Evolutionary conservation across 2,113 vertebrate species (phyloP).

Genomic region (Lophochroa leadbeateri): DNA sequence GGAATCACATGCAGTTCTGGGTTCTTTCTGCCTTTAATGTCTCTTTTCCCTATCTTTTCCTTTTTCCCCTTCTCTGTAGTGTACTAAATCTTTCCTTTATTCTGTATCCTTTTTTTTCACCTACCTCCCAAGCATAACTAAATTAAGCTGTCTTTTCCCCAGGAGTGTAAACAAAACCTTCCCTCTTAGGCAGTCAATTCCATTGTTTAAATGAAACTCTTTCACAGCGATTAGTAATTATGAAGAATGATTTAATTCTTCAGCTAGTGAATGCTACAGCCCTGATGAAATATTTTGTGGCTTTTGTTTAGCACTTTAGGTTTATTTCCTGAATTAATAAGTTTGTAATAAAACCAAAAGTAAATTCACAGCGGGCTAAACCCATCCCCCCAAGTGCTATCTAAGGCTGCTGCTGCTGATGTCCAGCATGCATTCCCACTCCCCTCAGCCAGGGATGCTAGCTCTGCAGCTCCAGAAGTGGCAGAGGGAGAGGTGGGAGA

Average conservation of each 20-base stretch:
- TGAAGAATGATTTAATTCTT: not conserved
- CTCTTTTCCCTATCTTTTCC: not conserved
- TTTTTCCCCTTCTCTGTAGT: not conserved
- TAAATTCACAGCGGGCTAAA: not conserved
- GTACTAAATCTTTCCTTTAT: not conserved
- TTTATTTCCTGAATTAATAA: not conserved
- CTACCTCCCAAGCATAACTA: not conserved
- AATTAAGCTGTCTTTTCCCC: not conserved
- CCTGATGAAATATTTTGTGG: not conserved
- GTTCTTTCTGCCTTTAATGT: not conserved
- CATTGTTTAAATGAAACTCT: not conserved
- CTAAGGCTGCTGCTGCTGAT: fast-evolving
- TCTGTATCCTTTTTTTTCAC: not conserved
- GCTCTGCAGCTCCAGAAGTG: not conserved
- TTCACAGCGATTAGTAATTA: not conserved
- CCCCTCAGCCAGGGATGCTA: not conserved
- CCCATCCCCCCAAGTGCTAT: fast-evolving
- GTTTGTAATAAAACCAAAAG: not conserved
- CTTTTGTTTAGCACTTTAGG: not conserved
- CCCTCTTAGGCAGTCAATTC: not conserved
- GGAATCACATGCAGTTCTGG: not conserved
- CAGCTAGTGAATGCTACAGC: not conserved
- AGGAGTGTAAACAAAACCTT: not conserved
- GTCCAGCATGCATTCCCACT: not conserved
- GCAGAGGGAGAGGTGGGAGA: not conserved